Evolutionary conservation across 2,888 invertebrate genomes (phyloP), one percentile per base, ranked within the genome.

Genomic region (Cybosia mesomella): DNA sequence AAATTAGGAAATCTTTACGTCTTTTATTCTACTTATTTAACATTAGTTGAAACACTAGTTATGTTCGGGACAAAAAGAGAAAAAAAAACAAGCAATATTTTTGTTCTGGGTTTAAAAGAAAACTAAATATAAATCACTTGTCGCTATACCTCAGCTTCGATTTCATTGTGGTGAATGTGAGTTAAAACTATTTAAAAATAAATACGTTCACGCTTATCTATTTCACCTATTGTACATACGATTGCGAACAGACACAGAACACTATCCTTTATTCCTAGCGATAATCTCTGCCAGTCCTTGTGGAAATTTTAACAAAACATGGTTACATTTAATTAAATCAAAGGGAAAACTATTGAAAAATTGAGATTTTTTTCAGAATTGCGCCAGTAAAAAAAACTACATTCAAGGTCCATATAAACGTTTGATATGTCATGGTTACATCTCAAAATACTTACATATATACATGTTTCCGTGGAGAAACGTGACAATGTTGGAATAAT

Each of bases 401-500:
- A 18, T 49, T n/a, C 49, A 49, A 49, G 49, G 49, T 49, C 18
- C n/a, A 9, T 49, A 49, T 49, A n/a, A n/a, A 49, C 49, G 49
- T 49, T 49, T 49, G 49, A 49, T 49, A 24, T 55, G 55, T 22
- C 24, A 13, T 55, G 55, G 13, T 55, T 55, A 5, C 22, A 55
- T 55, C 15, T 24, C 24, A 55, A 28, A 55, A 55, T 24, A 55
- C 22, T 18, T 39, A 39, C 15, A 39, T 39, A 43, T 80, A 71
- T 72, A 32, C 64, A 67, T 66, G 49, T 74, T 76, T 81, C 67
- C 72, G 73, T 74, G 76, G 76, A 73, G 64, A 79, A 68, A 76
- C 73, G 76, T 83, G 83, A 82, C 79, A 81, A 74, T 70, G 78
- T 85, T 91, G 89, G 90, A 89, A 61, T 69, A 71, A 75, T 81